Base-by-base conservation (phyloP, 2,797 vertebrate species). In the Anniella stebbinsi region DNA sequence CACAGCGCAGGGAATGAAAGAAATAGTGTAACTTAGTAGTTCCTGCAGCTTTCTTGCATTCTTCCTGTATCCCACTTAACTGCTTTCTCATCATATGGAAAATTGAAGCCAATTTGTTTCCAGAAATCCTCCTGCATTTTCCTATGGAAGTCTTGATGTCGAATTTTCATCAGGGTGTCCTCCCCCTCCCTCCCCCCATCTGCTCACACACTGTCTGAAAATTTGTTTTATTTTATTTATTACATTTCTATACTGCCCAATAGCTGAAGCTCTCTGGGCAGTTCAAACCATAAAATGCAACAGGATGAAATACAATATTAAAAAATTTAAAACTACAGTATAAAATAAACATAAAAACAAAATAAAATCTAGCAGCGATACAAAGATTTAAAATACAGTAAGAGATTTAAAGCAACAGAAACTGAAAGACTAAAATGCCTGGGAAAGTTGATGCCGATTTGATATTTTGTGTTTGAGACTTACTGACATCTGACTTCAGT, bases 41-140 rank as follows among this genome's bases (percentile, higher is more conserved):
- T 67, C 45, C 81, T n/a, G 48, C 41, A 91, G 87, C 81, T 84
- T 45, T 89, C 83, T 72, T 36, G 76, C 17, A 12, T 38, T 30
- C 25, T 70, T 30, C 33, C 36, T 57, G 1, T 70, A 70, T 54
- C n/a, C 45, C 30, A 33, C 10, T 81, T 66, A 41, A 54, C 9
- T 38, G 18, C 30, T 81, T 15, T 70, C 28, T 23, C 36, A 60
- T 30, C 54, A 18, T 76, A 38, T 80, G 4, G 6, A 30, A 7
- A 1, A 13, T 36, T 88, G 57, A 80, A 57, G 25, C 66, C 36
- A 57, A n/a, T 36, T 82, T 81, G 33, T 18, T 66, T 60, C 17
- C 88, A 63, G 7, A 48, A 28, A 4, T 9, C 21, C n/a, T 77
- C 45, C 41, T 28, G 23, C 25, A 76, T 38, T 41, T 36, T 60